Evolutionary conservation across 1,140 invertebrate species (phyloP).

Genomic region (Euura saliciscinereae): DNA sequence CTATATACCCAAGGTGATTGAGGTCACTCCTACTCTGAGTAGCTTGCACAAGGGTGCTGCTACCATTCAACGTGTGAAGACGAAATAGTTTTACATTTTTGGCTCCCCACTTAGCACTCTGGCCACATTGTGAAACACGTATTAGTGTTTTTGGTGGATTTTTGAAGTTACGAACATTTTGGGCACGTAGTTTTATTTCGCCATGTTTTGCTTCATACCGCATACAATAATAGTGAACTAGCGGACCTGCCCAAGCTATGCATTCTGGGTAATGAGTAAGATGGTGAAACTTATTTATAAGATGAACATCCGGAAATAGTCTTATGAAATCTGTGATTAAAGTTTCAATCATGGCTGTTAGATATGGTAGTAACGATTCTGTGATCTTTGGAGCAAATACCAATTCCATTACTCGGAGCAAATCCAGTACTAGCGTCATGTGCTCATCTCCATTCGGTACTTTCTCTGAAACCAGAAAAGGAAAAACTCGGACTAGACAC

Average conservation of each 20-base stretch:
- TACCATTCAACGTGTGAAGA: background rate
- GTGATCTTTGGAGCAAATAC: slow-evolving; percentile 17
- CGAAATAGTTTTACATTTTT: background rate
- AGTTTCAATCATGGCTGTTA: slow-evolving; percentile 12
- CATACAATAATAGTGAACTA: slow-evolving; percentile 17
- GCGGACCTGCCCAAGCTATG: slow-evolving; percentile 14
- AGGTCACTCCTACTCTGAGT: background rate
- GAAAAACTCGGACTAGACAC: slow-evolving; percentile 20
- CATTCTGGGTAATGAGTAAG: slow-evolving; percentile 17
- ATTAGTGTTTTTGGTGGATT: slow-evolving; percentile 24
- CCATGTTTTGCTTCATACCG: slow-evolving; percentile 23
- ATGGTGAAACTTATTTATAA: slow-evolving; percentile 22
- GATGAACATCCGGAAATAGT: slow-evolving; percentile 17
- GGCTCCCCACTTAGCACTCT: slow-evolving; percentile 22
- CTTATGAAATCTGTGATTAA: slow-evolving; percentile 10
- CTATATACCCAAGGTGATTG: background rate
- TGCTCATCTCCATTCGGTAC: slow-evolving; percentile 12
- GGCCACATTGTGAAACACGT: slow-evolving; percentile 20
- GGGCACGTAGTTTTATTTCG: slow-evolving; percentile 19
- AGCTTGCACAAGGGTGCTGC: background rate
- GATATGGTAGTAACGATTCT: slow-evolving; percentile 7
- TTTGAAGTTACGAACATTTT: slow-evolving; percentile 22
- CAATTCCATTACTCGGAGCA: slow-evolving; percentile 8
- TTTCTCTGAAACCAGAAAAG: slow-evolving; percentile 22
- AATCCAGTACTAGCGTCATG: slow-evolving; percentile 9